phyloP scores from a whole-genome alignment of 2,888 invertebrate genomes.

The Tupiocoris notatus region DNA sequence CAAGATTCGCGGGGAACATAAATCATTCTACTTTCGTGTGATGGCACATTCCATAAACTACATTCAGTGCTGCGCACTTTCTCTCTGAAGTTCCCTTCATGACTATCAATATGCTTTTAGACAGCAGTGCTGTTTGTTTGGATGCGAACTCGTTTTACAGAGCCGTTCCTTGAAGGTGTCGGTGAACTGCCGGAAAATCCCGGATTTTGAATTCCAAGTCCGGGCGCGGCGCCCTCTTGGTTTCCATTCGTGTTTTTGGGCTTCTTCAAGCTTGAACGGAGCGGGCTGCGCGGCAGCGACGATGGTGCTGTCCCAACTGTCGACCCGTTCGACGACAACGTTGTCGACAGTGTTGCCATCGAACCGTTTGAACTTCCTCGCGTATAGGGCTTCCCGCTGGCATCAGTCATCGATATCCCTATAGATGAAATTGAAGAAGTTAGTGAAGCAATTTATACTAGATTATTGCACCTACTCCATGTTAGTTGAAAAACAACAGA shows the following conservation, averaged over 20 bases:
- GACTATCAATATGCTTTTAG: conserved; percentile 53
- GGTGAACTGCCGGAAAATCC: conserved; percentile 82
- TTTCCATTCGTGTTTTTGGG: conserved; percentile 54
- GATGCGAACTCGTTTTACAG: conserved; percentile 86
- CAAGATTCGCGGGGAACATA: no score
- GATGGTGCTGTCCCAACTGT: conserved; percentile 53
- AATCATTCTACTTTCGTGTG: background rate
- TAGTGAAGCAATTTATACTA: no score
- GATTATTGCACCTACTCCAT: no score
- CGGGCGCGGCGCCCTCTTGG: conserved; percentile 50
- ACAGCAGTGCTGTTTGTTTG: conserved; percentile 91
- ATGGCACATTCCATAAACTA: background rate
- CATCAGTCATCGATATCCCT: conserved; percentile 83
- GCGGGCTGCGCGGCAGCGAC: conserved; percentile 62
- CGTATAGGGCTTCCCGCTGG: conserved; percentile 79
- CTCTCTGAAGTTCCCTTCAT: background rate
- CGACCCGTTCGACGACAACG: conserved; percentile 61
- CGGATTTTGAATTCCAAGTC: conserved; percentile 81
- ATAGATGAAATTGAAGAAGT: conserved; percentile 49
- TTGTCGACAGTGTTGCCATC: conserved; percentile 70
- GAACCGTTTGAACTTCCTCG: conserved; percentile 61
- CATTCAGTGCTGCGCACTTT: background rate
- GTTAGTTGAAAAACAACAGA: no score
- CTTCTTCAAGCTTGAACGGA: conserved; percentile 78
- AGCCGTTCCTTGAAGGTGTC: conserved; percentile 77